A percentile compares a stretch with the other conserved stretches of the same genome.
These are phyloP conservation scores for Halocynthia aurantium DNA, from an alignment of 23 tunicate species.

Conservation along the genomic window DNA sequence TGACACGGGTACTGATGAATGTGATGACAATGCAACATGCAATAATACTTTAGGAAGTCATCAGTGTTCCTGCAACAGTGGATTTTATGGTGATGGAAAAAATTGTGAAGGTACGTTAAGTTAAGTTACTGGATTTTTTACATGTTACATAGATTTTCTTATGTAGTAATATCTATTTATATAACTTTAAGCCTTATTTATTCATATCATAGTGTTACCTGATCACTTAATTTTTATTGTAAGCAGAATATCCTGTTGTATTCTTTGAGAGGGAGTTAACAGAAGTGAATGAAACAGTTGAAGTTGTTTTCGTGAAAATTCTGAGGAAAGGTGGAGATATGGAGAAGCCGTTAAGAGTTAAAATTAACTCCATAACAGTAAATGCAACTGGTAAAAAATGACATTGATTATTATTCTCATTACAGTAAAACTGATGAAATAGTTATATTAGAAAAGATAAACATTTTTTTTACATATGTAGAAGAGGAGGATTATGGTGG, in stretches of 20 bases:
- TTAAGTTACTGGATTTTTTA: neutral
- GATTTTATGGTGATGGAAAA: slow-evolving; percentile 20
- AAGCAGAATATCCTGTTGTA: neutral
- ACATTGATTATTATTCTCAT: neutral
- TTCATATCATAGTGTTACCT: neutral
- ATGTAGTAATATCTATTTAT: too few relatives aligned
- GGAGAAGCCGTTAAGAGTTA: neutral
- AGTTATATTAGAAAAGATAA: too few relatives aligned
- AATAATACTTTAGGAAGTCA: slow-evolving; percentile 31
- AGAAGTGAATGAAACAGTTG: slow-evolving; percentile 1
- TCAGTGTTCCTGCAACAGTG: slow-evolving; percentile 25
- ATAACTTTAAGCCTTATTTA: too few relatives aligned
- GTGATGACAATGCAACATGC: slow-evolving; percentile 25
- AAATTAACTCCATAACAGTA: neutral
- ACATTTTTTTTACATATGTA: neutral
- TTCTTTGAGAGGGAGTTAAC: neutral
- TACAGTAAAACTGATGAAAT: neutral
- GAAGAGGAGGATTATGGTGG: neutral
- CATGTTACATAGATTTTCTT: neutral
- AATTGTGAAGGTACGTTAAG: slow-evolving; percentile 27
- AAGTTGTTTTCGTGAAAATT: neutral
- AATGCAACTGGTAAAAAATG: neutral
- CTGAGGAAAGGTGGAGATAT: slow-evolving; percentile 2
- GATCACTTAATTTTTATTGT: neutral
- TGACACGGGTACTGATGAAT: slow-evolving; percentile 1